phyloP scores from a whole-genome alignment of 2,888 invertebrate genomes.

The Drosophila paracracens region DNA sequence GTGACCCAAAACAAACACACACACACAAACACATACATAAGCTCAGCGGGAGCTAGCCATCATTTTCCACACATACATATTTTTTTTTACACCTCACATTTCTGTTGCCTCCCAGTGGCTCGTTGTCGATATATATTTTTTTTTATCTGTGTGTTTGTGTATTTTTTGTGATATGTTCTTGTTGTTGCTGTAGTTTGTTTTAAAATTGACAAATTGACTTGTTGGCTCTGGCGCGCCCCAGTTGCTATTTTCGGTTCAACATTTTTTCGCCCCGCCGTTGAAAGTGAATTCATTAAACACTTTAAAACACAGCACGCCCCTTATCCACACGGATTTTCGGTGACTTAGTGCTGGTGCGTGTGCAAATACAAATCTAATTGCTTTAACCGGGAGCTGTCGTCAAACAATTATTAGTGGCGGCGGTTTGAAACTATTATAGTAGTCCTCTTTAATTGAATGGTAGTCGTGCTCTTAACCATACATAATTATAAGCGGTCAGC shows the following conservation, averaged over 20 bases:
- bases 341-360: conserved; percentile 13
- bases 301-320: conserved; percentile 48
- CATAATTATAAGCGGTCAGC: conserved; percentile 23
- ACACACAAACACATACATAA: conserved; percentile 1
- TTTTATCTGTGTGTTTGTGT: conserved; percentile 2
- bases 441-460: conserved; percentile 27
- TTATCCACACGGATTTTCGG: background rate
- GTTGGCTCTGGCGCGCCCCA: conserved; percentile 53
- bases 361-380: conserved; percentile 45
- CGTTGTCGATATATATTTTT: conserved; percentile 28
- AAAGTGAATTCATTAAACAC: conserved; percentile 68
- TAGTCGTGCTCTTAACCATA: conserved; percentile 7
- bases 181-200: conserved; percentile 59
- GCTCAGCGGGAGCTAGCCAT: conserved; percentile 8
- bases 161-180: conserved; percentile 4
- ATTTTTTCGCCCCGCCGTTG: conserved; percentile 2
- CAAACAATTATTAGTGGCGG: conserved; percentile 27
- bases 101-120: conserved; percentile 32
- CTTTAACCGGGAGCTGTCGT: conserved; percentile 32
- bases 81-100: conserved; percentile 36
- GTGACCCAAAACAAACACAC: conserved; percentile 28
- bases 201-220: conserved; percentile 73
- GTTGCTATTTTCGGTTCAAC: conserved; percentile 47
- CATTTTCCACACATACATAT: conserved; percentile 3
- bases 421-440: conserved; percentile 31